A percentile compares a stretch with the other conserved stretches of the same genome.
Conservation (phyloP, 2,888 invertebrate species). For the Silvanus unidentatus region DNA sequence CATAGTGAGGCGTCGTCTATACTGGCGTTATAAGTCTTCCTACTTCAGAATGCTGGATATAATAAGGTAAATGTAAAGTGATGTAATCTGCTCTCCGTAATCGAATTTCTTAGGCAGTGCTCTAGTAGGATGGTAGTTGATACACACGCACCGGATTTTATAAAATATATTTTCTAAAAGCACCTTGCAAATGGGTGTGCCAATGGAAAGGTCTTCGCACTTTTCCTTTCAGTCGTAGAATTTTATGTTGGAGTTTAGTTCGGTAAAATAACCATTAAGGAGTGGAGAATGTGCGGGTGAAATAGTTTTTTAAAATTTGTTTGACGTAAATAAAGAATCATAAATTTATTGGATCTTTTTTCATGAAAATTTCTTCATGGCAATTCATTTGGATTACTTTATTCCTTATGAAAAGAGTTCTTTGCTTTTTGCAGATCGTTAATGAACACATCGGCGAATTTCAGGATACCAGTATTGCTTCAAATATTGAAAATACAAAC, state of each 20-base stretch:
- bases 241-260: constrained; percentile 1
- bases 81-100: constrained; percentile 10
- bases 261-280: constrained; percentile 1
- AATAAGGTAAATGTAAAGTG: background rate
- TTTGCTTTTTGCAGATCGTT: no score
- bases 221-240: background rate
- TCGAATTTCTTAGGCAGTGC: constrained; percentile 5
- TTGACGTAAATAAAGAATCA: no score
- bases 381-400: no score
- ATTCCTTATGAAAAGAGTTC: no score
- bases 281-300: no score
- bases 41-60: no score
- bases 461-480: no score
- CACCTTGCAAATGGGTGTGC: constrained; percentile 7
- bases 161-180: constrained; percentile 11
- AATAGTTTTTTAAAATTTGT: no score
- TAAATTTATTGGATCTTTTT: no score
- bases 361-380: no score
- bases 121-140: background rate
- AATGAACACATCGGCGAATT: no score
- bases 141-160: constrained; percentile 4
- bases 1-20: background rate
- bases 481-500: background rate
- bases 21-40: no score
- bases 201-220: background rate